A percentile compares a stretch with the other conserved stretches of the same genome.
These are phyloP conservation scores for Sebastes reedi DNA, from an alignment of 2,797 vertebrate genomes.

Conservation along the genomic window DNA sequence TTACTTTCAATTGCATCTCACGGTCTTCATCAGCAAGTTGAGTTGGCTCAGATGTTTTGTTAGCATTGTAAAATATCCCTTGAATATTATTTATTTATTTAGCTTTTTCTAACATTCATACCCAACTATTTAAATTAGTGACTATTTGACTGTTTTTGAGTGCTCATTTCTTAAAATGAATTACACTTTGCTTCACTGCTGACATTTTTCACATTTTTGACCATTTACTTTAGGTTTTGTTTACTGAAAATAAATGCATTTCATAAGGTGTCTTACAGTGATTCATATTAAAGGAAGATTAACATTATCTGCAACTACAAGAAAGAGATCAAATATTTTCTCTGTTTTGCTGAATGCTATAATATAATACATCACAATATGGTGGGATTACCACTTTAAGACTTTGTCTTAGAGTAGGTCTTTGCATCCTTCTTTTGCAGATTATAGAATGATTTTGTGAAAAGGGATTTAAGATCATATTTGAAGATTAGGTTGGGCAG, in stretches of 20 bases:
- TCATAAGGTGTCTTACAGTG: neutral
- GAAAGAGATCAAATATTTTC: neutral
- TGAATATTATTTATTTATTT: neutral
- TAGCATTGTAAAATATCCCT: neutral
- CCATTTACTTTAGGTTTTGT: neutral
- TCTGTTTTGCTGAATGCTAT: neutral
- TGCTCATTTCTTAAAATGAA: neutral
- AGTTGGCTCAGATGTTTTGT: neutral
- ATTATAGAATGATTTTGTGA: constrained; percentile 46
- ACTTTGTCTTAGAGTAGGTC: constrained; percentile 25
- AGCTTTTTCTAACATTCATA: neutral
- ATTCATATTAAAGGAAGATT: neutral
- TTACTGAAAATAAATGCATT: neutral
- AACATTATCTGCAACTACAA: neutral
- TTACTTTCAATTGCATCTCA: neutral
- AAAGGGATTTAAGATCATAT: constrained; percentile 44
- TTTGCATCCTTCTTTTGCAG: constrained; percentile 29
- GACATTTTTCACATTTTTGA: neutral
- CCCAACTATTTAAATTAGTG: neutral
- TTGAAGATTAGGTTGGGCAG: constrained; percentile 19
- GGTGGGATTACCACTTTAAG: constrained; percentile 30
- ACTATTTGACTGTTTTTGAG: neutral
- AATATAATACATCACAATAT: constrained; percentile 31
- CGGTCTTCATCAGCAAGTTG: neutral
- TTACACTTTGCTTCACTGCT: neutral